Conservation (phyloP, 2,797 vertebrate species). For the Bucorvus abyssinicus region DNA sequence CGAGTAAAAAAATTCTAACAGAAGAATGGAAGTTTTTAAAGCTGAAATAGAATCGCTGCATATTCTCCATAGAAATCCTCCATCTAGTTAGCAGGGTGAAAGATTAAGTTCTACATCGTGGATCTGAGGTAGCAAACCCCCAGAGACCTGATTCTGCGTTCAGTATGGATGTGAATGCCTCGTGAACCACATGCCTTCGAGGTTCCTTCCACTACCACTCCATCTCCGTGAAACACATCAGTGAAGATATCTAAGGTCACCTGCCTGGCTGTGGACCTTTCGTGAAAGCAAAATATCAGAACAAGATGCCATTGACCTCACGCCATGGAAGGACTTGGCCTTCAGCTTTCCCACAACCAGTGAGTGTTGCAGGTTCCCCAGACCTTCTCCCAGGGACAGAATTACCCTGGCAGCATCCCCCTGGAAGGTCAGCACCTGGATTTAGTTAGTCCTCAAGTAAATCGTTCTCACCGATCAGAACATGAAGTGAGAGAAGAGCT, state of each 20-base stretch:
- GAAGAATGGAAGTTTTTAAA: background rate
- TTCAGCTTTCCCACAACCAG: background rate
- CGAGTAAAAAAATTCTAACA: background rate
- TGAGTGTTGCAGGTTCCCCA: background rate
- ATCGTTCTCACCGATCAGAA: background rate
- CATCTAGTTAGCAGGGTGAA: background rate
- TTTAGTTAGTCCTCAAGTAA: background rate
- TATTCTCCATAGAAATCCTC: background rate
- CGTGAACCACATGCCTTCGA: background rate
- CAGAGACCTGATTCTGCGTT: background rate
- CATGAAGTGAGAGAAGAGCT: background rate
- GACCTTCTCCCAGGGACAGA: background rate
- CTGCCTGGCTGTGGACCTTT: background rate
- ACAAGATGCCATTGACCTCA: rapidly evolving
- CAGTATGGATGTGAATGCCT: rapidly evolving
- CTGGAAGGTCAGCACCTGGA: background rate
- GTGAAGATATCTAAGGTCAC: background rate
- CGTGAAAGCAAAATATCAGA: background rate
- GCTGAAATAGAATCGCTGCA: background rate
- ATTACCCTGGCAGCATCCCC: no score
- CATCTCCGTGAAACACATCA: background rate
- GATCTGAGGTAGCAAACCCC: background rate
- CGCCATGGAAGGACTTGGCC: background rate
- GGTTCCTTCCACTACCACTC: background rate
- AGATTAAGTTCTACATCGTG: background rate